A percentile compares a stretch with the other conserved stretches of the same genome.
Evolutionary conservation across 2,888 invertebrate species (phyloP).

Genomic region (Andrena marginata): DNA sequence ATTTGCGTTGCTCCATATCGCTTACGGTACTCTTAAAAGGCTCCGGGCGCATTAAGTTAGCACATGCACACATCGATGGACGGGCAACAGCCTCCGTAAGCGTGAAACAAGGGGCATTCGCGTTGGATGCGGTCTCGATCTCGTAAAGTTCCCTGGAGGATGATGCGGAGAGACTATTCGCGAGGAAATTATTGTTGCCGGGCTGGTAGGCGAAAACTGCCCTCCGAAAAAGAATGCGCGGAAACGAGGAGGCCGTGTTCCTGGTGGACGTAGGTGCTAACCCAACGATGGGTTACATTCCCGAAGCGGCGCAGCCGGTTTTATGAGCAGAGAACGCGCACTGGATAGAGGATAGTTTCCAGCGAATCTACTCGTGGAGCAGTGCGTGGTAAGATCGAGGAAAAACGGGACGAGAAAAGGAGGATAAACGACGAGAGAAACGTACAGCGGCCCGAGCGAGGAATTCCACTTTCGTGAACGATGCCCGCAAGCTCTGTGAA

Average conservation of each 20-base stretch:
- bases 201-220: constrained; percentile 57
- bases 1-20: background rate
- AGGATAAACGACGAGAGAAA: constrained; percentile 32
- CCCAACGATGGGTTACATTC: constrained; percentile 72
- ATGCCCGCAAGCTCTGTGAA: constrained; percentile 30
- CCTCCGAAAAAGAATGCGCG: constrained; percentile 44
- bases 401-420: constrained; percentile 35
- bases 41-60: constrained; percentile 2
- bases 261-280: constrained; percentile 73
- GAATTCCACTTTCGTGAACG: constrained; percentile 39
- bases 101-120: constrained; percentile 11
- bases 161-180: constrained; percentile 19
- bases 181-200: constrained; percentile 62
- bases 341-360: constrained; percentile 68
- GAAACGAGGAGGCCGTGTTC: constrained; percentile 59
- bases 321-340: constrained; percentile 72
- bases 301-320: constrained; percentile 70
- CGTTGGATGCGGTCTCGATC: constrained; percentile 36
- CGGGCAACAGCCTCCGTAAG: background rate
- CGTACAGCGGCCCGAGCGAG: constrained; percentile 1
- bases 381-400: constrained; percentile 31
- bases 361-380: constrained; percentile 55
- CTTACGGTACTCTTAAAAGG: constrained; percentile 11
- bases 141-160: constrained; percentile 50
- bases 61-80: background rate